These are phyloP conservation scores for Lagorchestes hirsutus DNA, from an alignment of 2,797 vertebrate genomes.

Conservation along the genomic window DNA sequence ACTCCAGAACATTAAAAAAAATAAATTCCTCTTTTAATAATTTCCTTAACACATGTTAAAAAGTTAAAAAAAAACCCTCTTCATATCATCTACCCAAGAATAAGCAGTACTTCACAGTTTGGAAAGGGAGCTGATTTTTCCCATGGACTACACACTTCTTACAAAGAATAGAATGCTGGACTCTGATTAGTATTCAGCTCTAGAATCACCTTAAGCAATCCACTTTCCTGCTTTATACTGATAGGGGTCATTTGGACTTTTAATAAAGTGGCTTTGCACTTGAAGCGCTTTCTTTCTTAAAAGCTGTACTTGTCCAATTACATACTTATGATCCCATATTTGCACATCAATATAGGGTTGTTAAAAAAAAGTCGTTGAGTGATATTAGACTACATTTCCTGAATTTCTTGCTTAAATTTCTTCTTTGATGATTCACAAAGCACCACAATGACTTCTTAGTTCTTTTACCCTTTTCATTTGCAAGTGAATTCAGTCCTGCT, in stretches of 20 bases:
- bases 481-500: background rate
- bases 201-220: background rate
- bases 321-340: background rate
- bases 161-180: constrained; percentile 16
- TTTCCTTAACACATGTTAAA: background rate
- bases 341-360: constrained; percentile 1
- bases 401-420: constrained; percentile 17
- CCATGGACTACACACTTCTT: constrained; percentile 20
- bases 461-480: background rate
- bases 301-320: constrained; percentile 2
- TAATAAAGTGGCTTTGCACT: constrained; percentile 39
- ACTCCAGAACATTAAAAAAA: background rate
- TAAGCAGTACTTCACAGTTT: background rate
- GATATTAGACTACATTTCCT: background rate
- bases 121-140: constrained; percentile 28
- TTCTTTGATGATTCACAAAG: background rate
- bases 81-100: constrained; percentile 28
- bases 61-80: background rate
- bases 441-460: background rate
- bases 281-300: constrained; percentile 33
- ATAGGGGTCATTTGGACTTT: background rate
- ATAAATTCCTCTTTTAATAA: background rate
- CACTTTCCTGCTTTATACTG: background rate
- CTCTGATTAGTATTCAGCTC: constrained; percentile 44
- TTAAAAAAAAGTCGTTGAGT: background rate